Conservation (phyloP, 2,113 vertebrate species). For the Merops nubicus region DNA sequence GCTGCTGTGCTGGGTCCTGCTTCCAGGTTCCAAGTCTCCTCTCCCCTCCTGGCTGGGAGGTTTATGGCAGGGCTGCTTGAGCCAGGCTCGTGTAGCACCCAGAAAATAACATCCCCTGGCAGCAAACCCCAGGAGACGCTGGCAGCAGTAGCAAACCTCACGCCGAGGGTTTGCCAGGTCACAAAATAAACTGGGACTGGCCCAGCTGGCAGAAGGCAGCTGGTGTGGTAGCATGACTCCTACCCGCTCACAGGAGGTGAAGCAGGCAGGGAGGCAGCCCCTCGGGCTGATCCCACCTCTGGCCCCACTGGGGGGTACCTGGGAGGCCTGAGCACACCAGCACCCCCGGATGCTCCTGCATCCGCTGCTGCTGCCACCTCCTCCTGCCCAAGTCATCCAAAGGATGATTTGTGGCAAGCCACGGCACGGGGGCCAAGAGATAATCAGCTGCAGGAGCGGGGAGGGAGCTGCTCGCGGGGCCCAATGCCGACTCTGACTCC, state of each 20-base stretch:
- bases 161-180: not conserved
- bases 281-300: fast-evolving
- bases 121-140: not conserved
- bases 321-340: fast-evolving
- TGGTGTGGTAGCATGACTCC: not conserved
- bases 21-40: not conserved
- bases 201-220: not conserved
- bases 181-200: not conserved
- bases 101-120: not conserved
- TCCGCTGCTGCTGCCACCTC: fast-evolving
- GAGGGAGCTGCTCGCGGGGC: not conserved
- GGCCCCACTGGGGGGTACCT: not conserved
- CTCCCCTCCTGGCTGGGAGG: too few relatives aligned
- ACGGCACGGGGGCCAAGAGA: not conserved
- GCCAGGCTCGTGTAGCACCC: not conserved
- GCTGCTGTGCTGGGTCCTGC: not conserved
- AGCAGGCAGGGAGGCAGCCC: not conserved
- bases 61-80: not conserved
- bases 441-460: not conserved
- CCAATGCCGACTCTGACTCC: not conserved
- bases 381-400: not conserved
- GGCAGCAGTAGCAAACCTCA: not conserved
- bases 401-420: too few relatives aligned
- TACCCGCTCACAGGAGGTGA: fast-evolving
- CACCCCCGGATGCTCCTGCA: fast-evolving